phyloP scores from a whole-genome alignment of 2,888 invertebrate species.

The Ptilodon capucinus region DNA sequence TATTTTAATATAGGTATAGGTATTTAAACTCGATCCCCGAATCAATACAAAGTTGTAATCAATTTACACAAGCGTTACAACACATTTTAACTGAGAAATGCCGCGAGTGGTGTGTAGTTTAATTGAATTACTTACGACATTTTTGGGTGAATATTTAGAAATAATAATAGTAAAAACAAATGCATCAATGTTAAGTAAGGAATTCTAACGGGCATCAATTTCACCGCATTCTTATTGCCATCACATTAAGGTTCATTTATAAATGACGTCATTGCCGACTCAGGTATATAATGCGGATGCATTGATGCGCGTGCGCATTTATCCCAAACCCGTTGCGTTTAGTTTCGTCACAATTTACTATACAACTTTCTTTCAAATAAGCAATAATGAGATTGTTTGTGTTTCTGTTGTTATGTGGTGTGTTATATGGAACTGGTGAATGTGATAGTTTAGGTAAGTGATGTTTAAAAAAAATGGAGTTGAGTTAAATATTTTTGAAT shows the following conservation, averaged over 20 bases:
- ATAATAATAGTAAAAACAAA: no score
- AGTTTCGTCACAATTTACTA: not conserved
- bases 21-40: no score
- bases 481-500: no score
- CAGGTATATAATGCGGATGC: conserved; percentile 23
- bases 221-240: conserved; percentile 3
- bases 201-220: conserved; percentile 4
- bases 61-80: no score
- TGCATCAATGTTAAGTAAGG: not conserved
- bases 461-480: no score
- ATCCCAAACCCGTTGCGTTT: not conserved
- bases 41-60: no score
- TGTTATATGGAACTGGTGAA: not conserved
- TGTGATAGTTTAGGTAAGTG: not conserved
- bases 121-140: no score
- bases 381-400: not conserved
- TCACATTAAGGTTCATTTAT: conserved; percentile 12
- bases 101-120: no score
- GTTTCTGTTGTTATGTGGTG: not conserved
- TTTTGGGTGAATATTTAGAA: no score
- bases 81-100: no score
- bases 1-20: no score
- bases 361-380: not conserved
- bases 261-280: not conserved
- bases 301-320: conserved; percentile 15